Evolutionary conservation across 2,797 vertebrate species (phyloP).

Genomic region (Cyclopterus lumpus): DNA sequence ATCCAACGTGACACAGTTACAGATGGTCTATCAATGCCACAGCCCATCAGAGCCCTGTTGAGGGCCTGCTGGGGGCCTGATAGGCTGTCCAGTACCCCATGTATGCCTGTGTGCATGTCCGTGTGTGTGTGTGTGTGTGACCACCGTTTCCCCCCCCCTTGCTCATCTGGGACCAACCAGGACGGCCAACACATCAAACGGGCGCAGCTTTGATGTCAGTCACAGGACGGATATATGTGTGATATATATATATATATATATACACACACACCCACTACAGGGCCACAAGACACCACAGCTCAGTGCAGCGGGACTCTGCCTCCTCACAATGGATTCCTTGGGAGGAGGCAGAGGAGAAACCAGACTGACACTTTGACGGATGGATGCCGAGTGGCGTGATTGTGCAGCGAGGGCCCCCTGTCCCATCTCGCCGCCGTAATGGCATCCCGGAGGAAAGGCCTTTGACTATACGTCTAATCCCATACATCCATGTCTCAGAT

Average conservation of each 20-base stretch:
- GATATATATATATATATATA: neutral
- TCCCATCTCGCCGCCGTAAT: constrained; percentile 62
- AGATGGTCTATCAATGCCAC: constrained; percentile 89
- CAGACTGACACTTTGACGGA: constrained; percentile 68
- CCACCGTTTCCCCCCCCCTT: constrained; percentile 14
- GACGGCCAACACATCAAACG: constrained; percentile 48
- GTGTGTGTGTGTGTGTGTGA: neutral
- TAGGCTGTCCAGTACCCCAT: constrained; percentile 76
- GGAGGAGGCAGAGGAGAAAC: constrained; percentile 42
- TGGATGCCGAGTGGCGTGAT: constrained; percentile 54
- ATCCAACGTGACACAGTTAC: constrained; percentile 89
- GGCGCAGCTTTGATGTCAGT: constrained; percentile 45
- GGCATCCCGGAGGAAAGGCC: constrained; percentile 64
- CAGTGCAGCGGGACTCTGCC: constrained; percentile 16
- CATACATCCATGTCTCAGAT: constrained; percentile 53
- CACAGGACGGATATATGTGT: constrained; percentile 36
- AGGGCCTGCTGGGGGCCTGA: constrained; percentile 72
- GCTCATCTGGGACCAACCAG: constrained; percentile 57
- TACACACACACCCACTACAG: neutral
- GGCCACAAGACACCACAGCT: constrained; percentile 9
- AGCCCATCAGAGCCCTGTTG: constrained; percentile 85
- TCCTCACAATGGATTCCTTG: constrained; percentile 38
- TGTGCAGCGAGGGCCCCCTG: constrained; percentile 52
- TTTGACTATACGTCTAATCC: constrained; percentile 60
- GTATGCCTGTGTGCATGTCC: constrained; percentile 32